Evolutionary conservation across 1,140 invertebrate species (phyloP).

Genomic region (Rhagoletis zephyria): DNA sequence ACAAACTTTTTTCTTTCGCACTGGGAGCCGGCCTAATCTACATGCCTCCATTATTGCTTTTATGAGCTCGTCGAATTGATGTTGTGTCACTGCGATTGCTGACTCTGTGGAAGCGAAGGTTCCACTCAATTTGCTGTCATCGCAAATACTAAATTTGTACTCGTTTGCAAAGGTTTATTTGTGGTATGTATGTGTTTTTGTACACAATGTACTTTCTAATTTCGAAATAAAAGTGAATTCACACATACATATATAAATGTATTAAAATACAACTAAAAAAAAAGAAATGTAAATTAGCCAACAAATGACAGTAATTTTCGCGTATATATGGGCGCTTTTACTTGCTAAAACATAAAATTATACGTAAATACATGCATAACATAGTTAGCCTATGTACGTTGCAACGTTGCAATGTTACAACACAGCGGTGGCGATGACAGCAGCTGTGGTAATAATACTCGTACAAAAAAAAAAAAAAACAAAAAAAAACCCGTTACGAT

Average conservation of each 20-base stretch:
- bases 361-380: background rate
- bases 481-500: background rate
- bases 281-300: constrained; percentile 44
- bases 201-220: constrained; percentile 40
- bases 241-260: background rate
- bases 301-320: constrained; percentile 45
- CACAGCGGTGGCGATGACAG: background rate
- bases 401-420: constrained; percentile 2
- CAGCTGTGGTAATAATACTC: background rate
- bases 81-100: background rate
- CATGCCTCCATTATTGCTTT: too few relatives aligned
- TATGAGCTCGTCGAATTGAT: too few relatives aligned
- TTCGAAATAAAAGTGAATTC: background rate
- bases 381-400: background rate
- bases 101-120: background rate
- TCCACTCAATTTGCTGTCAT: background rate
- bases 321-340: background rate
- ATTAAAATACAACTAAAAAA: background rate
- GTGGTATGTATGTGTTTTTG: background rate
- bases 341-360: background rate
- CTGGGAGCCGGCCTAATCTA: too few relatives aligned
- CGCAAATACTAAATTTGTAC: background rate
- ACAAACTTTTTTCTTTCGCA: too few relatives aligned
- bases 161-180: background rate
- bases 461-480: background rate